Base-by-base conservation (phyloP, 53 echinoderm and acorn worm species). In the Patiria pectinifera region DNA sequence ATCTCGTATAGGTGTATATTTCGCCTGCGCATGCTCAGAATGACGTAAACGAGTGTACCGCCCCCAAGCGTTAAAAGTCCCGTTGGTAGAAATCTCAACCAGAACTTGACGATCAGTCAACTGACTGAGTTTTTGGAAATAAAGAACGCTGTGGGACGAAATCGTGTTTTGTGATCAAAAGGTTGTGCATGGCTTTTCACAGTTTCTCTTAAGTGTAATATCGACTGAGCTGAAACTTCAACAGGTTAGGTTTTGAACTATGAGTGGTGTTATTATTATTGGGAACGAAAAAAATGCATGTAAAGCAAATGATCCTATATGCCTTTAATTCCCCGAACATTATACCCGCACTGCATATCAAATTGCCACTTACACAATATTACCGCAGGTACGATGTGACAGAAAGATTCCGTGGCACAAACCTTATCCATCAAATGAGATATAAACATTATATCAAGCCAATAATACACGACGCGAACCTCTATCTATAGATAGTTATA, bases 381-480 rank as follows among this genome's bases (percentile, higher is more conserved):
- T 23, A 74, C 74, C 22, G 74, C 74, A 25, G 22, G 74, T 53
- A 74, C 4, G 74, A 24, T 74, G 15, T 24, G 74, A 24, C 74
- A 74, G 22, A 69, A 69, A 69, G 3, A 21, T 74, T 4, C 35
- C 62, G 5, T 66, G 44, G 69, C 63, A 84, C 15, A 81, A 62
- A 14, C 35, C 9, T 11, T 0, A 88, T 78, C 58, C 59, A 88
- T 88, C 88, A 78, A 88, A 78, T 78, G 26, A 61, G 24, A 78
- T 62, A 44, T 77, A 77, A 78, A 88, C 78, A 78, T 35, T 62
- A 74, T 23, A 86, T 74, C 70, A 71, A 86, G 46, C 49, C 43
- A 18, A 48, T 46, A 86, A n/a, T 59, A 62, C 18, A 78, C 62
- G 18, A 43, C 9, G 62, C 43, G 62, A 43, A 62, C 88, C 18